These are phyloP conservation scores for Kryptolebias marmoratus DNA, from an alignment of 2,113 vertebrate genomes.

Conservation along the genomic window DNA sequence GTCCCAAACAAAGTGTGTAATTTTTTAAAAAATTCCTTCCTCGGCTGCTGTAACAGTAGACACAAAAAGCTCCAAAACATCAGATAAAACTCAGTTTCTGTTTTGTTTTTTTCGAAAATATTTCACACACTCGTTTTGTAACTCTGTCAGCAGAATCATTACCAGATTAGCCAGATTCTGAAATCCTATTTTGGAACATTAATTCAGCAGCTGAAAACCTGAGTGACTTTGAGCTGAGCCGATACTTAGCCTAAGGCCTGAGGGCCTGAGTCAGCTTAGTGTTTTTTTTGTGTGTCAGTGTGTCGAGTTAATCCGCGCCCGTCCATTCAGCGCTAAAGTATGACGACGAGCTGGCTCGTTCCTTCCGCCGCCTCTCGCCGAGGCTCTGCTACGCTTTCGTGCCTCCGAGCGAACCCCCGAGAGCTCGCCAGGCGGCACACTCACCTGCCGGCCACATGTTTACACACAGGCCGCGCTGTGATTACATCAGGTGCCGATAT, in stretches of 20 bases:
- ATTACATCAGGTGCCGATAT: constrained; percentile 3
- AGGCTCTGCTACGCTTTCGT: constrained; percentile 23
- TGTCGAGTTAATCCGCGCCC: constrained; percentile 23
- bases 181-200: not conserved
- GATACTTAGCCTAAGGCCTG: not conserved
- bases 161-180: not conserved
- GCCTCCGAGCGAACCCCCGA: constrained; percentile 33
- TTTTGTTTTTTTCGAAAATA: too few relatives aligned
- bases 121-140: too few relatives aligned
- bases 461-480: constrained; percentile 4
- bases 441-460: constrained; percentile 27
- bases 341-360: not conserved
- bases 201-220: too few relatives aligned
- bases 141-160: too few relatives aligned
- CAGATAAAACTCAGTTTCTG: too few relatives aligned
- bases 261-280: constrained; percentile 5
- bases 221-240: too few relatives aligned
- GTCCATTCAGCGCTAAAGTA: not conserved
- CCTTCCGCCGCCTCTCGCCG: not conserved
- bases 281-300: constrained; percentile 36
- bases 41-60: too few relatives aligned
- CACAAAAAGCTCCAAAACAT: too few relatives aligned
- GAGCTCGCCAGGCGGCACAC: not conserved
- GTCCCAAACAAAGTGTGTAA: too few relatives aligned
- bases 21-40: too few relatives aligned